Conservation (phyloP, 1,140 invertebrate genomes). For the Macrobrachium rosenbergii region DNA sequence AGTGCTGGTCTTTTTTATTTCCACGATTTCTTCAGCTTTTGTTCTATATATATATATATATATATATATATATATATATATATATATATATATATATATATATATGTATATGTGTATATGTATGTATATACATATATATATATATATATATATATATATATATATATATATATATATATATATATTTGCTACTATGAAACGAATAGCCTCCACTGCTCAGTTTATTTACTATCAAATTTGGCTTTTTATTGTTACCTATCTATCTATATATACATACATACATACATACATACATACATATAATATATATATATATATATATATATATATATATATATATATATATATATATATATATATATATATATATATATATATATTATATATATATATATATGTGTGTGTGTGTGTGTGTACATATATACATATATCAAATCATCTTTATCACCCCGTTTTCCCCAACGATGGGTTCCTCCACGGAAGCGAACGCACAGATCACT, state of each 20-base stretch:
- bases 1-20: not conserved
- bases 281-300: not conserved
- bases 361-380: slow-evolving; percentile 54
- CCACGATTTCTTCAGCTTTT: not conserved
- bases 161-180: not conserved
- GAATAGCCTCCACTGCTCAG: too few species aligned
- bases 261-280: not conserved
- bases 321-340: slow-evolving; percentile 33
- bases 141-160: not conserved
- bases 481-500: too few species aligned
- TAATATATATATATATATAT: slow-evolving; percentile 5
- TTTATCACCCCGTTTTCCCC: not conserved
- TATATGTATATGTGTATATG: not conserved
- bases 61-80: not conserved
- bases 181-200: too few species aligned
- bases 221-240: too few species aligned
- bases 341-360: slow-evolving; percentile 53
- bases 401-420: slow-evolving; percentile 37
- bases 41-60: not conserved
- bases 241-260: not conserved
- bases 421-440: not conserved
- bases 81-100: not conserved
- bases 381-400: too few species aligned
- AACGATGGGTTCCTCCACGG: too few species aligned
- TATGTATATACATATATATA: not conserved